These are phyloP conservation scores for Hippopotamus amphibius DNA, from an alignment of 2,113 vertebrate genomes.

Conservation along the genomic window DNA sequence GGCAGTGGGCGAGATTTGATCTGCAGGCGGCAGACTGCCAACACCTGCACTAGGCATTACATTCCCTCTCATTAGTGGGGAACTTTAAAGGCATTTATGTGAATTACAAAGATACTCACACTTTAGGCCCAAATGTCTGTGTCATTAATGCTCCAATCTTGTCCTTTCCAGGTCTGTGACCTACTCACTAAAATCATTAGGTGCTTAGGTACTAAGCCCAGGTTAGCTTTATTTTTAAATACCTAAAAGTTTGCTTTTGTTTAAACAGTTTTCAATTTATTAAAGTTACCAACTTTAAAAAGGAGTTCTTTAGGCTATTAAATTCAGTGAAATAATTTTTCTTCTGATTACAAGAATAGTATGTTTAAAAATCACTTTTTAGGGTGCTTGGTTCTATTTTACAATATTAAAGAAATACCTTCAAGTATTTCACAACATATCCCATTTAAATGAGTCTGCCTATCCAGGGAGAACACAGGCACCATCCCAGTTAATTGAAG, in stretches of 20 bases:
- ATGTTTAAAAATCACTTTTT: slow-evolving; percentile 50
- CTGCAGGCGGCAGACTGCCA: not conserved
- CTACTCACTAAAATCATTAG: not conserved
- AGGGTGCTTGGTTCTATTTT: slow-evolving; percentile 1
- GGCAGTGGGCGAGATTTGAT: not conserved
- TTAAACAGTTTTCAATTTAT: slow-evolving; percentile 33
- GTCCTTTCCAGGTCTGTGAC: not conserved
- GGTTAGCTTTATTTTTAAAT: slow-evolving; percentile 32
- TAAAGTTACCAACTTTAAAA: not conserved
- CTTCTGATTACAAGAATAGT: not conserved
- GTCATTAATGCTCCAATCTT: not conserved
- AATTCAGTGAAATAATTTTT: slow-evolving; percentile 48
- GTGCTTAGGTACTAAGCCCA: not conserved
- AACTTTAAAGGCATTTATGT: not conserved
- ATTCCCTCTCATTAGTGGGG: not conserved
- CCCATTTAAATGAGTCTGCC: slow-evolving; percentile 54
- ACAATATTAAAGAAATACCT: slow-evolving; percentile 30
- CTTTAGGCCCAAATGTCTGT: not conserved
- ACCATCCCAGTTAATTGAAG: slow-evolving; percentile 51
- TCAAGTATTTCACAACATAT: slow-evolving; percentile 48
- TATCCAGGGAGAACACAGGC: slow-evolving; percentile 49
- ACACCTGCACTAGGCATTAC: not conserved
- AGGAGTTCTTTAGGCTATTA: not conserved
- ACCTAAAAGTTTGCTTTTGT: not conserved
- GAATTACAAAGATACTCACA: not conserved